A percentile compares a stretch with the other conserved stretches of the same genome.
phyloP scores from a whole-genome alignment of 1,140 invertebrate species.

The Notospermus geniculatus region DNA sequence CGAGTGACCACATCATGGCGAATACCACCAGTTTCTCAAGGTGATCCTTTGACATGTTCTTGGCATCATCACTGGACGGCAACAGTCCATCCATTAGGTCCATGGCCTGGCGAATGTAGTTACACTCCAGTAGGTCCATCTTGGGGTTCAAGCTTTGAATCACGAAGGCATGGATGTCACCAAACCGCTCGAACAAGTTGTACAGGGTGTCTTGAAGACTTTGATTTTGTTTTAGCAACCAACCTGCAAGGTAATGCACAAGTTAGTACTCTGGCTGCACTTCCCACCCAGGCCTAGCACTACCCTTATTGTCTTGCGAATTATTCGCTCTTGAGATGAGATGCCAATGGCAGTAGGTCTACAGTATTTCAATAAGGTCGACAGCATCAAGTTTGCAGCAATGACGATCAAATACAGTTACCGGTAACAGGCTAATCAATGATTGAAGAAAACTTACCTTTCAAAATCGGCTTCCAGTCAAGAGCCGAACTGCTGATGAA shows the following conservation, averaged over 20 bases:
- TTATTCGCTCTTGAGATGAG: too few species aligned
- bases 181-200: conserved; percentile 75
- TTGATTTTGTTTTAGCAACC: conserved; percentile 74
- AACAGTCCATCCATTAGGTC: conserved; percentile 81
- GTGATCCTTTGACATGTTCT: conserved; percentile 44
- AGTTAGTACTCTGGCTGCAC: too few species aligned
- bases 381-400: too few species aligned
- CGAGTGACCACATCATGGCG: conserved; percentile 84
- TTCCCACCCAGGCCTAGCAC: too few species aligned
- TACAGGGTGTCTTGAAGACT: conserved; percentile 73
- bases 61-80: conserved; percentile 60
- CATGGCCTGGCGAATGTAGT: conserved; percentile 54
- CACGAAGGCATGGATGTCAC: conserved; percentile 76
- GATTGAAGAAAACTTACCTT: conserved; percentile 61
- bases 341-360: too few species aligned
- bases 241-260: conserved; percentile 58
- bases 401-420: not conserved
- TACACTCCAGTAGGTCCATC: conserved; percentile 66
- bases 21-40: conserved; percentile 62
- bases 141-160: conserved; percentile 78
- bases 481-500: conserved; percentile 96
- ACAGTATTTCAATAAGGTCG: too few species aligned
- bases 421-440: conserved; percentile 53
- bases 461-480: conserved; percentile 81
- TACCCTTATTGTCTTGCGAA: too few species aligned